Evolutionary conservation across 2,797 vertebrate species (phyloP), one percentile per base, ranked within the genome.

Genomic region (Morelia viridis): DNA sequence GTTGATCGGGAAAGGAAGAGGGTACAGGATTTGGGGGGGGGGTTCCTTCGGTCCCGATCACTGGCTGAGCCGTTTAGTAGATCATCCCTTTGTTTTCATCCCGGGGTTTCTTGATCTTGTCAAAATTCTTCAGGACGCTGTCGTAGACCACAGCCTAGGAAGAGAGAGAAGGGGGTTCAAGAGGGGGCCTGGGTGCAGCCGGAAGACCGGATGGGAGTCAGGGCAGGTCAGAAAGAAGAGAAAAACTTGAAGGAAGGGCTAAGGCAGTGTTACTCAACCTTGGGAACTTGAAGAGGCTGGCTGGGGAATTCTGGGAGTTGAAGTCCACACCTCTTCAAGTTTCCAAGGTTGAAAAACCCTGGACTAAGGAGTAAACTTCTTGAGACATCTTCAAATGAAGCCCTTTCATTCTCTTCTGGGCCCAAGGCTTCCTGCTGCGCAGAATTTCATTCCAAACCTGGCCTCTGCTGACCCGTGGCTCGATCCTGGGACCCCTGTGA

Each of bases 81-180:
- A 99, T 98, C 94, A 99, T 98, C 53, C 98, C 98, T 94, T 98
- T 99, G 92, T 97, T 98, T 83, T 98, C 98, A 96, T 98, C 98
- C 94, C 98, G 98, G 76, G 98, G 98, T 96, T 98, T 99, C 97
- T 98, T 99, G 91, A 99, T 99, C 97, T 99, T 99, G 97, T 98
- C 97, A 0, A 98, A 98, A 96, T 99, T 99, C 98, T 99, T 99
- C 97, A 93, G 98, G 95, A 99, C 98, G 94, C 98, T 97, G 97
- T 99, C 98, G 90, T 98, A 98, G 94, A 98, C 96, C 91, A 98
- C 97, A 41, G 98, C 98, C 98, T 99, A 95, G 1, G 62, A 61
- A 91, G 11, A 46, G n/a, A 87, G n/a, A 53, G 26, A 26, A 11
- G 12, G 0, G 22, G 11, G 64, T 26, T 12, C 6, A 57, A 1